These are phyloP conservation scores for Papilio polytes DNA, from an alignment of 1,140 invertebrate species.

Conservation along the genomic window DNA sequence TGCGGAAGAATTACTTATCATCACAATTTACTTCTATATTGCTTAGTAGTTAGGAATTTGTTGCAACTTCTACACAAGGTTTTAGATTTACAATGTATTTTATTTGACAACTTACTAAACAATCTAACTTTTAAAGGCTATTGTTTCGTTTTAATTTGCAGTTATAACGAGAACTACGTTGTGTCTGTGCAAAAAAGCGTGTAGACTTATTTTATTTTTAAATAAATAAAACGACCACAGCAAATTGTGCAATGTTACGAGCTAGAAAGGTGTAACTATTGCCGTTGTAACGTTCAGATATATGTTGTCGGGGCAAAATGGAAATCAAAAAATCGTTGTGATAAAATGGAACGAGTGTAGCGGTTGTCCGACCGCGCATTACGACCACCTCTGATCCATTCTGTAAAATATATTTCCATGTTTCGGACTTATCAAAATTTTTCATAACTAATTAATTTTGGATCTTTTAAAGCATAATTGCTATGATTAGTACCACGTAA, in stretches of 20 bases:
- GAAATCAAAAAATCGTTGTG: slow-evolving; percentile 43
- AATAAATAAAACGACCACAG: slow-evolving; percentile 2
- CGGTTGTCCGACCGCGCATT: slow-evolving; percentile 40
- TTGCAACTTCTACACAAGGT: neutral
- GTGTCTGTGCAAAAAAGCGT: neutral
- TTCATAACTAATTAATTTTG: too few species aligned
- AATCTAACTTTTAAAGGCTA: too few species aligned
- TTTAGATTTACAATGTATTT: neutral
- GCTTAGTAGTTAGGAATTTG: neutral
- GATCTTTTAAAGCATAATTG: too few species aligned
- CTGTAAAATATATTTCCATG: slow-evolving; percentile 65
- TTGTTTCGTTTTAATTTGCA: too few species aligned
- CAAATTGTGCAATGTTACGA: slow-evolving; percentile 11
- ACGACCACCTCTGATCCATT: slow-evolving; percentile 55
- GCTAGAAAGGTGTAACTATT: slow-evolving; percentile 19
- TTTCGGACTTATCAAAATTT: slow-evolving; percentile 49
- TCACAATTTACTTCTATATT: neutral
- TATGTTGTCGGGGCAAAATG: slow-evolving; percentile 28
- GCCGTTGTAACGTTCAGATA: neutral
- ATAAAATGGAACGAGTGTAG: slow-evolving; percentile 29
- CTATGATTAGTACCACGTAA: too few species aligned
- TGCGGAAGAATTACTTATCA: neutral
- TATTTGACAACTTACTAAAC: too few species aligned
- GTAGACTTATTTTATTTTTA: neutral
- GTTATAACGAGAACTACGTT: neutral